Conservation (phyloP, 2,888 invertebrate genomes). For the Empis livida region DNA sequence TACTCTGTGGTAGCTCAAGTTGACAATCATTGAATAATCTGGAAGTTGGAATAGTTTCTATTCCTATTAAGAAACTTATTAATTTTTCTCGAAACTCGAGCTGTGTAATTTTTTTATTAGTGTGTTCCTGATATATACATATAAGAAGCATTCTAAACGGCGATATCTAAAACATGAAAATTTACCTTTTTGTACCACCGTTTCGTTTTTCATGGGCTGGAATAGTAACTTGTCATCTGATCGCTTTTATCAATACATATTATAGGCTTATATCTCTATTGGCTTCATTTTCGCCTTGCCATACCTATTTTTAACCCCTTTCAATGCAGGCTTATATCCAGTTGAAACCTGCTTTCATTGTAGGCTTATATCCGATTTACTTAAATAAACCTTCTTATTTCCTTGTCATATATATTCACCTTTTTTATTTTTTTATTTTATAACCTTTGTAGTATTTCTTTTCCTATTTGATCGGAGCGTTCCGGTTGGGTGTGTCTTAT, state of each 20-base stretch:
- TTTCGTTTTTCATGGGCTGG: slow-evolving; percentile 1
- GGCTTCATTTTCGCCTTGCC: neutral
- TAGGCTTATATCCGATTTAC: neutral
- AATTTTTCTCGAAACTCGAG: neutral
- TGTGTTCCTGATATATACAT: neutral
- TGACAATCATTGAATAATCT: too few relatives aligned
- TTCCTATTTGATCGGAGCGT: slow-evolving; percentile 4
- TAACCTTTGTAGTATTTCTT: slow-evolving; percentile 3
- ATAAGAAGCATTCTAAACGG: neutral
- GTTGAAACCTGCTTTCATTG: neutral
- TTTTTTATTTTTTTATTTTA: slow-evolving; percentile 6
- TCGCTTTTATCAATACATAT: slow-evolving; percentile 1
- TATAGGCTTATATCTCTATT: neutral
- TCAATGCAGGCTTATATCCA: neutral
- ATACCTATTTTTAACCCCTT: neutral
- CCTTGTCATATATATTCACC: slow-evolving; percentile 3
- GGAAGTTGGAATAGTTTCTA: too few relatives aligned
- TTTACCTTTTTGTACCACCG: slow-evolving; percentile 1
- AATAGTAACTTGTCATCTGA: slow-evolving; percentile 3
- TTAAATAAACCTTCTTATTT: neutral
- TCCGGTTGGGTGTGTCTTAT: slow-evolving; percentile 4
- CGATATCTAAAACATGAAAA: slow-evolving; percentile 1
- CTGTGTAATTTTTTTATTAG: neutral
- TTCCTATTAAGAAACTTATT: too few relatives aligned
- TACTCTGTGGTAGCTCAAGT: too few relatives aligned